Evolutionary conservation across 2,888 invertebrate species (phyloP).

Genomic region (Belgica antarctica): DNA sequence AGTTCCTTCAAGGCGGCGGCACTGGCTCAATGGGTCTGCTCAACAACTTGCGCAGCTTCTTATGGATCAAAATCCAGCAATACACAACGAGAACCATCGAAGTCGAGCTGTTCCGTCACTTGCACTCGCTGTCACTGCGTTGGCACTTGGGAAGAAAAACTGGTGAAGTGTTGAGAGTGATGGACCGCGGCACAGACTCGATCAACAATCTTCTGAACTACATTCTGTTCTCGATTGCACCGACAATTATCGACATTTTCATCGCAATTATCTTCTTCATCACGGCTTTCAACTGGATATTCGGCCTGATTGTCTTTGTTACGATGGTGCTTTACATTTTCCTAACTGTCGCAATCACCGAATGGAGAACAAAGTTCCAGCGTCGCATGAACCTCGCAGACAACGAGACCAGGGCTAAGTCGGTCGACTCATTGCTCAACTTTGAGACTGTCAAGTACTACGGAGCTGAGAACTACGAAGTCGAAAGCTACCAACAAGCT

Average conservation of each 20-base stretch:
- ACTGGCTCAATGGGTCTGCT: constrained; percentile 89
- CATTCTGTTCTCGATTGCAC: constrained; percentile 88
- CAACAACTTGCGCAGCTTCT: constrained; percentile 84
- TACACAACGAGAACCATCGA: constrained; percentile 92
- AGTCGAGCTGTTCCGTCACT: constrained; percentile 79
- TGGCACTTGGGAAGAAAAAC: constrained; percentile 97
- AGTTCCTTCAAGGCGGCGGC: constrained; percentile 94
- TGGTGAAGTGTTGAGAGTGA: constrained; percentile 91
- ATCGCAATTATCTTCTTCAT: constrained; percentile 89
- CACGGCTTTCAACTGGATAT: constrained; percentile 85
- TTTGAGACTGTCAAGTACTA: constrained; percentile 99
- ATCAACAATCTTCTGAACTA: constrained; percentile 91
- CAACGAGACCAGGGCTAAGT: constrained; percentile 85
- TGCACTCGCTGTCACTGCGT: constrained; percentile 84
- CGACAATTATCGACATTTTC: constrained; percentile 88
- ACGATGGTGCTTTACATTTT: constrained; percentile 92
- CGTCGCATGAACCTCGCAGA: constrained; percentile 92
- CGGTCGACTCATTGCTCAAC: constrained; percentile 94
- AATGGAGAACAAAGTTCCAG: constrained; percentile 96
- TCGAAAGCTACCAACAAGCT: constrained; percentile 77
- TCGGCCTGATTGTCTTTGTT: constrained; percentile 88
- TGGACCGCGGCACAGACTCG: constrained; percentile 96
- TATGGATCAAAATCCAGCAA: constrained; percentile 96
- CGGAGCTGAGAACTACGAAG: constrained; percentile 90
- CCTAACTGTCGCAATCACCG: constrained; percentile 85